A percentile compares a stretch with the other conserved stretches of the same genome.
These are phyloP conservation scores for Ladona fulva DNA, from an alignment of 1,140 invertebrate genomes.

Conservation along the genomic window DNA sequence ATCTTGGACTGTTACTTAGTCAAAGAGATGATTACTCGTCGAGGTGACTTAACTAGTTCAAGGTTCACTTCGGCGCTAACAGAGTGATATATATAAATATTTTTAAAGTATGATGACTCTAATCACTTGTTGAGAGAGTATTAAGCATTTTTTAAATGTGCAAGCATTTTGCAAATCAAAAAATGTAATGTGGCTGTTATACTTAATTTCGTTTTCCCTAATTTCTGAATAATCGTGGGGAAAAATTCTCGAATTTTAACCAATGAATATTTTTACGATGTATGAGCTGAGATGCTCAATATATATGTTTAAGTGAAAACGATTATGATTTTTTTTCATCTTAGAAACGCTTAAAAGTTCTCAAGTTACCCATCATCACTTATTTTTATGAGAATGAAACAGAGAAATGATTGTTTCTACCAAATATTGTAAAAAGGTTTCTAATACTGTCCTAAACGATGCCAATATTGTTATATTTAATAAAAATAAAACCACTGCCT, in stretches of 20 bases:
- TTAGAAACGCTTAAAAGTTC: neutral
- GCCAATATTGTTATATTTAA: neutral
- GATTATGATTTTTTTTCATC: neutral
- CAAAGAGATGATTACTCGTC: neutral
- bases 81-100: neutral
- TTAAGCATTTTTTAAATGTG: neutral
- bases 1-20: neutral
- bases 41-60: neutral
- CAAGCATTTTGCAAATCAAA: neutral
- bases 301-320: neutral
- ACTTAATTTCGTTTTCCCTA: neutral
- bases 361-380: neutral
- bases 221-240: neutral
- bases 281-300: neutral
- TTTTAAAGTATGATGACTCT: neutral
- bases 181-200: neutral
- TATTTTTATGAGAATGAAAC: neutral
- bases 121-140: neutral
- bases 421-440: neutral
- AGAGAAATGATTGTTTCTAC: neutral
- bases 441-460: neutral
- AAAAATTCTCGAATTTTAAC: neutral
- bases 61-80: neutral
- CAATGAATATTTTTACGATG: neutral
- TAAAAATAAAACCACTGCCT: neutral